Conservation (phyloP, 2,888 invertebrate species). For the Metalampra italica region DNA sequence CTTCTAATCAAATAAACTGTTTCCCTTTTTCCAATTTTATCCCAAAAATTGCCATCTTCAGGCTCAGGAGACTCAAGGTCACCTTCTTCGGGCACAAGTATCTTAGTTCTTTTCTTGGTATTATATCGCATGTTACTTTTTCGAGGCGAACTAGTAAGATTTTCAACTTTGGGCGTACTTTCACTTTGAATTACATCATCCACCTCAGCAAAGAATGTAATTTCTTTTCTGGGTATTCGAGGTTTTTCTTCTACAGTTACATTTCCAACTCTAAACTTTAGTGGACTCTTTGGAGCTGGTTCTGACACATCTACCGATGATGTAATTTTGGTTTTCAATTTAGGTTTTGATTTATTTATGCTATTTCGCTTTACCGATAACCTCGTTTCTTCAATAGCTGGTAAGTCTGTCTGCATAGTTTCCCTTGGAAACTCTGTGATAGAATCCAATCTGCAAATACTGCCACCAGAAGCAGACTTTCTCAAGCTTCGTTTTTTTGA, state of each 20-base stretch:
- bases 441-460: constrained; percentile 62
- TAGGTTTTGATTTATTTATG: constrained; percentile 37
- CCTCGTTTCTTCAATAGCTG: constrained; percentile 68
- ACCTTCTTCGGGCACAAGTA: constrained; percentile 20
- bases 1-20: constrained; percentile 80
- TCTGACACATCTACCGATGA: constrained; percentile 72
- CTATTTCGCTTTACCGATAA: constrained; percentile 35
- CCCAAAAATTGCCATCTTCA: constrained; percentile 81
- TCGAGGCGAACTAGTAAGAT: constrained; percentile 12
- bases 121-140: constrained; percentile 17
- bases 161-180: constrained; percentile 13
- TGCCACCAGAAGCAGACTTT: constrained; percentile 65
- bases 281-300: constrained; percentile 44
- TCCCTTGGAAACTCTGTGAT: constrained; percentile 67
- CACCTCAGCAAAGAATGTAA: constrained; percentile 51
- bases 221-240: constrained; percentile 50
- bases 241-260: constrained; percentile 79
- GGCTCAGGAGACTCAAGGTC: constrained; percentile 53
- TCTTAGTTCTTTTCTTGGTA: constrained; percentile 33
- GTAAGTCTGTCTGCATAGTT: constrained; percentile 36
- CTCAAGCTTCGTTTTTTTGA: constrained; percentile 58
- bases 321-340: constrained; percentile 76
- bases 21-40: constrained; percentile 81
- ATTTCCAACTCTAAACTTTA: constrained; percentile 78
- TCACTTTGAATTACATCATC: constrained; percentile 23